Evolutionary conservation across 2,888 invertebrate species (phyloP).

Genomic region (Synergus itoensis): DNA sequence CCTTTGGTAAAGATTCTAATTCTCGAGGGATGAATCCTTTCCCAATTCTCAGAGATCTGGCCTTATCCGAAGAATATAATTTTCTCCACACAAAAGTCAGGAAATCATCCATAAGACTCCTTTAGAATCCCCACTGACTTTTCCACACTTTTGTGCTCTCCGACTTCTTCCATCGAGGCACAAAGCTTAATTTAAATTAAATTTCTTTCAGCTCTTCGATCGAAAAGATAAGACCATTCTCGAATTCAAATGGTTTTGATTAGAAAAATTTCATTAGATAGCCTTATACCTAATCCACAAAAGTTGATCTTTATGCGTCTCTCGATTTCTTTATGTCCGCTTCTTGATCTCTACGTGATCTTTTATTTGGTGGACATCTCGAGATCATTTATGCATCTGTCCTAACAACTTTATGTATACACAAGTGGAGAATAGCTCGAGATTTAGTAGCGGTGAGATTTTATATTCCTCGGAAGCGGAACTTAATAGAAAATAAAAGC

Average conservation of each 20-base stretch:
- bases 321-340: background rate
- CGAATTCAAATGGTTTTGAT: slow-evolving; percentile 13
- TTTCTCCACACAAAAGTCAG: slow-evolving; percentile 30
- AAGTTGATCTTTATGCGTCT: background rate
- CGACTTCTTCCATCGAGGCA: background rate
- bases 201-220: slow-evolving; percentile 4
- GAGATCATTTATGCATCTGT: background rate
- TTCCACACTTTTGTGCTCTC: background rate
- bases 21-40: background rate
- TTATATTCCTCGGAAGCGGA: slow-evolving; percentile 27
- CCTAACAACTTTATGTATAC: background rate
- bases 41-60: background rate
- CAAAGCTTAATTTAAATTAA: slow-evolving; percentile 29
- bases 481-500: slow-evolving; percentile 36
- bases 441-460: background rate
- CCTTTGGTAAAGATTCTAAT: background rate
- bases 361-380: background rate
- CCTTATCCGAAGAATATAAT: slow-evolving; percentile 17
- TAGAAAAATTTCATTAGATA: background rate
- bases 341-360: too few relatives aligned
- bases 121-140: slow-evolving; percentile 25
- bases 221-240: slow-evolving; percentile 5
- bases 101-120: slow-evolving; percentile 14
- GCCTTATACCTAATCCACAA: too few relatives aligned
- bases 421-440: background rate